A percentile compares a stretch with the other conserved stretches of the same genome.
Conservation (phyloP, 2,797 vertebrate genomes). For the Lophius americanus region DNA sequence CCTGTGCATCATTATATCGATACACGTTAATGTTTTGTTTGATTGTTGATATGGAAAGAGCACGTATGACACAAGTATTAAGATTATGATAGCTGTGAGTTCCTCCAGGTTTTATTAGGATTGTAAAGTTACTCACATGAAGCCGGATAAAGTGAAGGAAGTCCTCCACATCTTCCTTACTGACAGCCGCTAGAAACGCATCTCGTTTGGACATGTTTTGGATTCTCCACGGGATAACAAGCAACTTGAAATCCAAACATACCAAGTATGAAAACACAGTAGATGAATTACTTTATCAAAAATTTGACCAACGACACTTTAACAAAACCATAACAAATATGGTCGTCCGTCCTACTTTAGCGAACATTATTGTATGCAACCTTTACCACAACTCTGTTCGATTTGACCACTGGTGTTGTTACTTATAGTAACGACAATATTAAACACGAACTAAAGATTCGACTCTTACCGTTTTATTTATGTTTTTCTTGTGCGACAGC, state of each 20-base stretch:
- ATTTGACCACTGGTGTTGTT: accelerated
- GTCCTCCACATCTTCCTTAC: constrained; percentile 81
- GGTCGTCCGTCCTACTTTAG: neutral
- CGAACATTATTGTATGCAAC: neutral
- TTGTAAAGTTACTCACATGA: constrained; percentile 83
- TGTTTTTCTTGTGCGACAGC: neutral
- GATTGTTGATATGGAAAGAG: too few species aligned
- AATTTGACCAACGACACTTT: neutral
- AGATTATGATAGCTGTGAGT: neutral
- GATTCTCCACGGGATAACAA: neutral
- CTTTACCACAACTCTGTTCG: accelerated
- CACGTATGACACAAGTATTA: too few species aligned
- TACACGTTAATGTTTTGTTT: neutral
- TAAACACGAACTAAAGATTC: accelerated
- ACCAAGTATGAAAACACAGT: neutral
- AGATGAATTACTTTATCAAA: neutral
- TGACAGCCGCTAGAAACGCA: constrained; percentile 82
- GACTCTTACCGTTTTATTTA: neutral
- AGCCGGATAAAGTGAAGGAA: constrained; percentile 86
- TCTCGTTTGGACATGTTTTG: constrained; percentile 84
- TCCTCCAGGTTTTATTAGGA: neutral
- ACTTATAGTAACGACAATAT: accelerated
- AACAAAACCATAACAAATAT: constrained; percentile 50
- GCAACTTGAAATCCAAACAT: neutral
- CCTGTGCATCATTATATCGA: neutral